A percentile compares a stretch with the other conserved stretches of the same genome.
phyloP scores from a whole-genome alignment of 2,113 vertebrate genomes.

The Bos indicus region DNA sequence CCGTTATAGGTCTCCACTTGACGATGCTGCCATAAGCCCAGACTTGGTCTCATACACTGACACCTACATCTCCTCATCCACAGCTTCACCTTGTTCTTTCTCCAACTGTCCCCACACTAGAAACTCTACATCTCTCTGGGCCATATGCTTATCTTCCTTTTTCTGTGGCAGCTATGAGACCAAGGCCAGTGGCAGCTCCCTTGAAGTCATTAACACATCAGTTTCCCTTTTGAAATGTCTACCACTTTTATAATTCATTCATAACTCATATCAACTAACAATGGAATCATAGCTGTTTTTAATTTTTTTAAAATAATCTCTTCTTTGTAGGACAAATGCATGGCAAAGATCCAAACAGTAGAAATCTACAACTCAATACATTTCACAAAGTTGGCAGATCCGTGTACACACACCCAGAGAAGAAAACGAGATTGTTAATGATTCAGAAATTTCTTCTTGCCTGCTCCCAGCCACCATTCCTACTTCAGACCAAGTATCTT shows the following conservation, averaged over 20 bases:
- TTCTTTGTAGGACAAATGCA: neutral
- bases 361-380: neutral
- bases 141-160: neutral
- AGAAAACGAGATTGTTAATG: neutral
- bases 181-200: neutral
- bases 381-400: neutral
- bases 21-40: neutral
- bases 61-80: neutral
- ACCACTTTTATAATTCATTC: neutral
- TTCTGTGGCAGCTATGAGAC: neutral
- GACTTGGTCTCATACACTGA: neutral
- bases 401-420: neutral
- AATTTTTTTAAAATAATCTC: neutral
- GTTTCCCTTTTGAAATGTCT: neutral
- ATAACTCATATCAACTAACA: neutral
- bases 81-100: fast-evolving
- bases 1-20: neutral
- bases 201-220: neutral
- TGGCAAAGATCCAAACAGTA: neutral
- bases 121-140: neutral
- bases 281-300: neutral
- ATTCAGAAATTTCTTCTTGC: neutral
- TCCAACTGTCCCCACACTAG: neutral
- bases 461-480: neutral
- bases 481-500: neutral